phyloP scores from a whole-genome alignment of 2,888 invertebrate species.

The Macropis europaea region DNA sequence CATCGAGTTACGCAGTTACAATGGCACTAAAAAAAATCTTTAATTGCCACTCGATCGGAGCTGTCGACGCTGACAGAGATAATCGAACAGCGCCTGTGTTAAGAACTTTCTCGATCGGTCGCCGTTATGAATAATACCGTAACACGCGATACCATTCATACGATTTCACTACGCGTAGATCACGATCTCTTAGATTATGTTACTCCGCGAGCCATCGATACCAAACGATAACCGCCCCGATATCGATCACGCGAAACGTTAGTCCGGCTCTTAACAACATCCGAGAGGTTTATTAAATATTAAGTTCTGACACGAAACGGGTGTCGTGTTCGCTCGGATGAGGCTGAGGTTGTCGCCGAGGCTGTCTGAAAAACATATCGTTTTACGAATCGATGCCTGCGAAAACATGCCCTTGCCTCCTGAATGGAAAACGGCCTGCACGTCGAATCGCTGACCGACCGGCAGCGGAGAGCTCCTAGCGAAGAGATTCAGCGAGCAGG shows the following conservation, averaged over 20 bases:
- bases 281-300: constrained; percentile 51
- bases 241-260: constrained; percentile 50
- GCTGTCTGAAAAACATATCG: constrained; percentile 40
- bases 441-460: not conserved
- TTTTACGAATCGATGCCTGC: constrained; percentile 48
- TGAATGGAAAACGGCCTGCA: not conserved
- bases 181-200: constrained; percentile 39
- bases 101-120: constrained; percentile 32
- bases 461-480: not conserved
- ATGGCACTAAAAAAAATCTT: no score
- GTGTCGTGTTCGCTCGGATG: constrained; percentile 47
- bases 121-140: constrained; percentile 15
- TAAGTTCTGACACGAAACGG: constrained; percentile 47
- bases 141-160: constrained; percentile 35
- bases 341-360: constrained; percentile 29
- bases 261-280: constrained; percentile 38
- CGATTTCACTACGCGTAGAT: constrained; percentile 42
- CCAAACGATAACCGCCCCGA: constrained; percentile 30
- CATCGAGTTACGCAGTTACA: no score
- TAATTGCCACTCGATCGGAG: not conserved
- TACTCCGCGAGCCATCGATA: constrained; percentile 44
- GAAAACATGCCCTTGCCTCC: constrained; percentile 26
- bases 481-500: constrained; percentile 21
- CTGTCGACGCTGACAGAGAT: not conserved
- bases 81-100: not conserved